Percentiles rank a stretch among this genome's conserved stretches.
These are phyloP conservation scores for Hyaena hyaena DNA, from an alignment of 2,113 vertebrate species.

Conservation along the genomic window DNA sequence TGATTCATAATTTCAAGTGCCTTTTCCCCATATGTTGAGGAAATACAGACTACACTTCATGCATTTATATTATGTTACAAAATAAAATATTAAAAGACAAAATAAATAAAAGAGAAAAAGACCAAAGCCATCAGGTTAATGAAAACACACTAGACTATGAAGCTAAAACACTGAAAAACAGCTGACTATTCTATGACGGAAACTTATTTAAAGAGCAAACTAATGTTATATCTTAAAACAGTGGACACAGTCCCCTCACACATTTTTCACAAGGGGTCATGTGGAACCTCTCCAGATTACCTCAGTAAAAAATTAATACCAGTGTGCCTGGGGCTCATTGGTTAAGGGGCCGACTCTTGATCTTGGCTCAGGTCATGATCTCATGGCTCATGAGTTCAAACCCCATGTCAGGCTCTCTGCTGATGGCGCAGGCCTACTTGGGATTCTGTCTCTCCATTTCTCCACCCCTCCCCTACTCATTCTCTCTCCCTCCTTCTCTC, in stretches of 20 bases:
- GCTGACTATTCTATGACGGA: not conserved
- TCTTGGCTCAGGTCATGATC: too few species aligned
- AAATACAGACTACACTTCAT: not conserved
- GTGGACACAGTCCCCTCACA: not conserved
- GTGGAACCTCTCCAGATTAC: not conserved
- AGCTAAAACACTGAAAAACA: not conserved
- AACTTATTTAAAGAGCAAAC: slow-evolving; percentile 35
- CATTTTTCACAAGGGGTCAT: not conserved
- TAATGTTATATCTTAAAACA: slow-evolving; percentile 12
- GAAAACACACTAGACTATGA: slow-evolving; percentile 20
- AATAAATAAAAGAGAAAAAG: slow-evolving; percentile 6
- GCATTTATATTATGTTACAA: not conserved
- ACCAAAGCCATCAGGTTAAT: not conserved
- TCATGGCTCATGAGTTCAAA: too few species aligned
- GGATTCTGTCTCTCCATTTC: too few species aligned
- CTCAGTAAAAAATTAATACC: not conserved
- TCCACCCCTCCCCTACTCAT: too few species aligned
- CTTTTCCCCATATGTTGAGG: slow-evolving; percentile 7
- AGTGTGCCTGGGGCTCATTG: not conserved
- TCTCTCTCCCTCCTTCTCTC: too few species aligned
- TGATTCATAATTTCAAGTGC: not conserved
- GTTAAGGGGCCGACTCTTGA: too few species aligned
- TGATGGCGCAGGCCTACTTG: too few species aligned
- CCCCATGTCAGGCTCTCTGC: too few species aligned
- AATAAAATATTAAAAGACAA: slow-evolving; percentile 34